Evolutionary conservation across 2,888 invertebrate species (phyloP), one percentile per base, ranked within the genome.

Genomic region (Andrena dorsata): DNA sequence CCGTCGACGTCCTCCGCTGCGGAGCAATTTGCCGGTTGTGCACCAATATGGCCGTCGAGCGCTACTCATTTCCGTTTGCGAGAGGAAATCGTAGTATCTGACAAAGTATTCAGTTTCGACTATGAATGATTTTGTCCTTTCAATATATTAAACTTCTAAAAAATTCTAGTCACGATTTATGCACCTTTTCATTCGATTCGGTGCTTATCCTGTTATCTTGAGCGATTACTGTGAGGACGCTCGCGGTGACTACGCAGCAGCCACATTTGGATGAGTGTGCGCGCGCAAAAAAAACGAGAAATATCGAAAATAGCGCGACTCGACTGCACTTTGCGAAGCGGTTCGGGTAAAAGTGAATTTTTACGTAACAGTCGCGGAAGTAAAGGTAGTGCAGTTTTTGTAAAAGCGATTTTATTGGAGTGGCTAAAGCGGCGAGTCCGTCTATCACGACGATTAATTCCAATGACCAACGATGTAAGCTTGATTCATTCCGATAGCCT

Each of bases 341-440:
- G 8, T 28, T 41, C 16, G 0, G 6, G 64, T 58, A 73, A 76
- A 76, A 73, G 74, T 58, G 64, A 56, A 23, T 26, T 56, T 73
- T 77, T 65, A 74, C 28, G 16, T 65, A 77, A 77, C 74, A 16
- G 6, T 65, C 49, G 35, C 63, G 73, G 76, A 74, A 77, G 74
- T 32, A 61, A 61, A 49, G 4, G 23, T 13, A 23, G 10, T 28
- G 23, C 20, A 41, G 56, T 76, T 64, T 64, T 49, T 30, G 5
- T 53, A 53, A 63, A 53, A 53, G 10, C 23, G 65, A 26, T 35
- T 69, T 61, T 51, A 35, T 60, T 60, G 32, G n/a, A 68, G 23
- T 49, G 49, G 26, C 35, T 7, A 32, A 60, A 13, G 20, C 58
- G 32, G 13, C 23, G 30, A 49, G 4, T 75, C 58, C 61, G 69